Conservation (phyloP, 2,797 vertebrate genomes). For the Ptychobarbus kaznakovi region DNA sequence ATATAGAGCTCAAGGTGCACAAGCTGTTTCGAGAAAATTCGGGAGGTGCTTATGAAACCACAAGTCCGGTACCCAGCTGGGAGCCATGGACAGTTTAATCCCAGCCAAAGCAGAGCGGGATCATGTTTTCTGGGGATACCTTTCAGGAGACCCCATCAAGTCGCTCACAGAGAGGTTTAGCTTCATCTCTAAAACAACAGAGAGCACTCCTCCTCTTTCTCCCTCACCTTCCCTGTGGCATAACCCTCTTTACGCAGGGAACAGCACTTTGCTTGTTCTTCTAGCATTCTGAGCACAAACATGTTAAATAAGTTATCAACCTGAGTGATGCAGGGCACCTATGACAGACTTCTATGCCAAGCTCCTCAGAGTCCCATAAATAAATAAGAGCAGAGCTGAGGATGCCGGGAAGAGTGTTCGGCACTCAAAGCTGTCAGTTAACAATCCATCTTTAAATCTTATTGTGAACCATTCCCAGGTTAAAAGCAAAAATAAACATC, state of each 20-base stretch:
- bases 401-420: not conserved
- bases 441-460: conserved; percentile 34
- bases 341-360: conserved; percentile 32
- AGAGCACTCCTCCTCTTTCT: conserved; percentile 10
- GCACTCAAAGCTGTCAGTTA: conserved; percentile 21
- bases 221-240: not conserved
- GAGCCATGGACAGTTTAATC: conserved; percentile 28
- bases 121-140: conserved; percentile 17
- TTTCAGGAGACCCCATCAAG: conserved; percentile 15
- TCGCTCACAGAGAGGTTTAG: conserved; percentile 23
- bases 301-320: conserved; percentile 49
- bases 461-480: conserved; percentile 11
- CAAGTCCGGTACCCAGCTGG: conserved; percentile 9
- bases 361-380: conserved; percentile 23
- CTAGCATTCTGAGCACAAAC: not conserved
- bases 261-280: not conserved
- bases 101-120: not conserved
- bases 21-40: conserved; percentile 13
- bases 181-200: conserved; percentile 28
- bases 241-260: conserved; percentile 14
- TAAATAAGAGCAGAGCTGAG: conserved; percentile 38
- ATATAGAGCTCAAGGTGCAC: not conserved
- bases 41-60: conserved; percentile 30
- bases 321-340: conserved; percentile 6
- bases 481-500: conserved; percentile 13